A percentile compares a stretch with the other conserved stretches of the same genome.
These are phyloP conservation scores for Procapra przewalskii DNA, from an alignment of 2,113 vertebrate species.

Conservation along the genomic window DNA sequence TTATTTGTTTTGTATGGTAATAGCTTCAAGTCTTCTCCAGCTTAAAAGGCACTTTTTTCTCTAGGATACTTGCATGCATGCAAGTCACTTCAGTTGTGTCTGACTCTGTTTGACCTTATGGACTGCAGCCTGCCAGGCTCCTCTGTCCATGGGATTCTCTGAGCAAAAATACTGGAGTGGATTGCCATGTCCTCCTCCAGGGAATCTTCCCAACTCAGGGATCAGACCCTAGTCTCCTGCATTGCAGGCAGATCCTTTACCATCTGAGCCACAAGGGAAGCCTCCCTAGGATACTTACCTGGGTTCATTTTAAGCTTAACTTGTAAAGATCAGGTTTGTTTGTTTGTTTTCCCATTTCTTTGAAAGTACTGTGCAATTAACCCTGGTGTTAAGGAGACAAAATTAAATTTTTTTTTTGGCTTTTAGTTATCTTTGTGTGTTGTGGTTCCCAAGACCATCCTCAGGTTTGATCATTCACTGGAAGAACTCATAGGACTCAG, in stretches of 20 bases:
- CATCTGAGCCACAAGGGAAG: neutral
- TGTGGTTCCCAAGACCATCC: neutral
- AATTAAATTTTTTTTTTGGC: neutral
- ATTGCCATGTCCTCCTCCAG: neutral
- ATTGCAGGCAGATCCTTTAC: neutral
- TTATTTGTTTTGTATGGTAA: neutral
- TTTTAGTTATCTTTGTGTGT: neutral
- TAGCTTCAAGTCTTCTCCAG: neutral
- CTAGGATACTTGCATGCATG: neutral
- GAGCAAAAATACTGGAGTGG: neutral
- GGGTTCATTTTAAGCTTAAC: neutral
- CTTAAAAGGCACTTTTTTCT: neutral
- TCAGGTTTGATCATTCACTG: neutral
- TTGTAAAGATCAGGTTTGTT: neutral
- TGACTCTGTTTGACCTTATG: neutral
- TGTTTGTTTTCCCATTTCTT: neutral
- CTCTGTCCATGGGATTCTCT: neutral
- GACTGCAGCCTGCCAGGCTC: neutral
- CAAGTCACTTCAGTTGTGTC: neutral
- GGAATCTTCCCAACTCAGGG: neutral
- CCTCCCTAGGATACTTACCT: neutral
- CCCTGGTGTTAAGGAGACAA: neutral
- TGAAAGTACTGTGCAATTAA: neutral
- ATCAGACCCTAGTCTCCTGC: neutral
- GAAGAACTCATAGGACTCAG: neutral